These are phyloP conservation scores for Coreoperca whiteheadi DNA, from an alignment of 2,113 vertebrate species.

Conservation along the genomic window DNA sequence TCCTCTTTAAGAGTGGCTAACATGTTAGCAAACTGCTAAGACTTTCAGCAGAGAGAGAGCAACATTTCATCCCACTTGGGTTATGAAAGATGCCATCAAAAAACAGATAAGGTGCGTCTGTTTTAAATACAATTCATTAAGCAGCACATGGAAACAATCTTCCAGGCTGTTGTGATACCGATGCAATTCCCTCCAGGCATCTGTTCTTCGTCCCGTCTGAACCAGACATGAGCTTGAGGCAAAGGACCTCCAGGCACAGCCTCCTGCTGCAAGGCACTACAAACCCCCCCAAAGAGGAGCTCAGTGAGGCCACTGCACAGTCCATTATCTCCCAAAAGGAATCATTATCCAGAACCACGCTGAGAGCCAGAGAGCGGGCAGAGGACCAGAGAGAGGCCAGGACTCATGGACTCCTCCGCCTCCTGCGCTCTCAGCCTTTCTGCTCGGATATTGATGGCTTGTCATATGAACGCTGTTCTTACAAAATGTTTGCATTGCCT, in stretches of 20 bases:
- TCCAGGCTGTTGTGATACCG: neutral
- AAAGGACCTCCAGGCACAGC: slow-evolving; percentile 30
- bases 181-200: neutral
- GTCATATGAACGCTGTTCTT: slow-evolving; percentile 3
- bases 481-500: neutral
- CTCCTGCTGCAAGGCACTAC: slow-evolving; percentile 33
- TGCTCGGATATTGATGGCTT: slow-evolving; percentile 12
- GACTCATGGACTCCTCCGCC: neutral
- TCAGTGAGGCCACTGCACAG: slow-evolving; percentile 27
- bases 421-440: neutral
- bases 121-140: neutral
- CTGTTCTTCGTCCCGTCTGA: neutral
- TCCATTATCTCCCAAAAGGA: slow-evolving; percentile 63
- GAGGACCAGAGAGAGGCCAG: slow-evolving; percentile 24
- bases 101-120: neutral
- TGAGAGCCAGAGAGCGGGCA: slow-evolving; percentile 35
- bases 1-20: neutral
- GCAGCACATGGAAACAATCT: neutral
- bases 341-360: slow-evolving; percentile 65
- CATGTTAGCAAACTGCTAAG: neutral
- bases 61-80: neutral
- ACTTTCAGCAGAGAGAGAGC: neutral
- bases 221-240: slow-evolving; percentile 18
- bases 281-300: slow-evolving; percentile 25
- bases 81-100: neutral